Evolutionary conservation across 1,140 invertebrate genomes (phyloP).

Genomic region (Atta colombica): DNA sequence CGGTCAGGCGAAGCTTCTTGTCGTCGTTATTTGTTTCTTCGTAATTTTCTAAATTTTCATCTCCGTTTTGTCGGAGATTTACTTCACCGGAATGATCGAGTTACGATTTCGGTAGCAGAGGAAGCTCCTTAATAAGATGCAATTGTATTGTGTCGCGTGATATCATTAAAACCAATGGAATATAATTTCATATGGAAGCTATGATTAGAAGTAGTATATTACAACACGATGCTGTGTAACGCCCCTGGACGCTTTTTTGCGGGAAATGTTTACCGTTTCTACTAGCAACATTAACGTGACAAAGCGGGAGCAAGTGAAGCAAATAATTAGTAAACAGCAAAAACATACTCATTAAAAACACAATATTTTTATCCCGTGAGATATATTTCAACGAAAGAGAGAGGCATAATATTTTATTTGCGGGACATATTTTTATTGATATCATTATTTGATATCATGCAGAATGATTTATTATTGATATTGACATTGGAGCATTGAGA

Average conservation of each 20-base stretch:
- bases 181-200: conserved; percentile 43
- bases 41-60: conserved; percentile 19
- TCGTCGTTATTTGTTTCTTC: background rate
- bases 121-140: background rate
- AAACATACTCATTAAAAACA: conserved; percentile 58
- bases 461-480: background rate
- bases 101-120: background rate
- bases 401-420: conserved; percentile 5
- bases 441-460: background rate
- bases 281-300: conserved; percentile 54
- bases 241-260: conserved; percentile 47
- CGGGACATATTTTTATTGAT: conserved; percentile 24
- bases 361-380: conserved; percentile 44
- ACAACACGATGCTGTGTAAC: conserved; percentile 36
- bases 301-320: conserved; percentile 55
- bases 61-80: too few species aligned
- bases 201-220: conserved; percentile 55
- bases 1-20: background rate
- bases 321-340: conserved; percentile 64
- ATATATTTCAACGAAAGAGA: conserved; percentile 15
- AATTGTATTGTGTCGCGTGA: background rate
- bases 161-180: conserved; percentile 13
- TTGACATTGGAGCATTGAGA: background rate
- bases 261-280: conserved; percentile 58
- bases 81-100: too few species aligned